Evolutionary conservation across 2,888 invertebrate genomes (phyloP).

Genomic region (Drosophila falleni): DNA sequence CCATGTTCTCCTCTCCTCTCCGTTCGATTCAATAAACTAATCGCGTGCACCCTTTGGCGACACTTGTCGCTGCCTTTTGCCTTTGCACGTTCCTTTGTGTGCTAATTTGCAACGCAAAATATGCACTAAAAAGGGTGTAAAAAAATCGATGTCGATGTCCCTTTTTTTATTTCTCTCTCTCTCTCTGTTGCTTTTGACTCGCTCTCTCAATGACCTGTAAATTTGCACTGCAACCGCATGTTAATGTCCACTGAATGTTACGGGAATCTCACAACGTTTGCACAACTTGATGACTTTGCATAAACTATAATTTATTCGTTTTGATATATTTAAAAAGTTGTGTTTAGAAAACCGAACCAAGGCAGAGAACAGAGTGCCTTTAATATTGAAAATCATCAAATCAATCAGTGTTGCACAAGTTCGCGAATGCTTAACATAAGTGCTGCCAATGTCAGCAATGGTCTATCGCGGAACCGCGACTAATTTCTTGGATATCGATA

Average conservation of each 20-base stretch:
- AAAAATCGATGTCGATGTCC: slow-evolving; percentile 78
- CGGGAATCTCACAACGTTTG: slow-evolving; percentile 23
- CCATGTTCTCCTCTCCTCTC: not conserved
- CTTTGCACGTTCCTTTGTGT: slow-evolving; percentile 49
- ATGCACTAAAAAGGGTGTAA: slow-evolving; percentile 64
- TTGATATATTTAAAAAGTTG: slow-evolving; percentile 36
- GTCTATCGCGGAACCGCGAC: not conserved
- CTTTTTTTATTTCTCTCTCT: slow-evolving; percentile 46
- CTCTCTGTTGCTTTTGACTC: slow-evolving; percentile 7
- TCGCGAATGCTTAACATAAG: slow-evolving; percentile 1
- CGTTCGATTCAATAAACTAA: slow-evolving; percentile 29
- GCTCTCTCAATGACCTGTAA: slow-evolving; percentile 10
- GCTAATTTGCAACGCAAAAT: slow-evolving; percentile 47
- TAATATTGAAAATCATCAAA: slow-evolving; percentile 75
- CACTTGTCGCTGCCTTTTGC: slow-evolving; percentile 39
- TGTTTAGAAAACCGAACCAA: slow-evolving; percentile 50
- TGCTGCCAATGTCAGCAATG: not conserved
- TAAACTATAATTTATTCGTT: slow-evolving; percentile 36
- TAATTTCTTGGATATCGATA: not conserved
- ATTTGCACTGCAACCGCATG: slow-evolving; percentile 6
- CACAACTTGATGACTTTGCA: slow-evolving; percentile 24
- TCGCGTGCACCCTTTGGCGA: slow-evolving; percentile 26
- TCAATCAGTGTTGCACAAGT: slow-evolving; percentile 15
- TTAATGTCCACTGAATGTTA: slow-evolving; percentile 8
- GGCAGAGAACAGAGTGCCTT: slow-evolving; percentile 47